Base-by-base conservation (phyloP, 2,888 invertebrate genomes). In the Julus scandinavius region DNA sequence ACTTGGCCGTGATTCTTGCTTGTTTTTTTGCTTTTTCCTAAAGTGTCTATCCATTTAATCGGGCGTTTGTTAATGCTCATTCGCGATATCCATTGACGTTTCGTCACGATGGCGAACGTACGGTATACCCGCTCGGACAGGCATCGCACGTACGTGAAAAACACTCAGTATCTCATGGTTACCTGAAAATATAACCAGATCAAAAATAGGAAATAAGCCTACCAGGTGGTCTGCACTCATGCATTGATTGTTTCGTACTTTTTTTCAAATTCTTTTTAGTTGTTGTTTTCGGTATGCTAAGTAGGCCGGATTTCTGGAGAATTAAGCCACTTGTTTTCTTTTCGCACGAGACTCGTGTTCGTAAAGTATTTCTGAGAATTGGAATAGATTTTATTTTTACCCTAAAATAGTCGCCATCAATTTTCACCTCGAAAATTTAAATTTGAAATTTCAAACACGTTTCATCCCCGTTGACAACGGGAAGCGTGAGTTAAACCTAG, bases 91-190 rank as follows among this genome's bases (percentile, higher is more conserved):
- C n/a, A n/a, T n/a, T n/a, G n/a, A n/a, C 7, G 50, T 50, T 50
- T 50, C 50, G 50, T 2, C 9, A 50, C 50, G 63, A 9, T 20
- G 58, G 4, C 58, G 17, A n/a, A n/a, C n/a, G n/a, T n/a, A n/a
- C n/a, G n/a, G n/a, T n/a, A n/a, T n/a, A n/a, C 3, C n/a, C 5
- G n/a, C 15, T 9, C 72, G 3, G 20, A 72, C 72, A 9, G 29
- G 72, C 72, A 72, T 72, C 72, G 29, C 72, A n/a, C n/a, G 72
- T 72, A 72, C 72, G 72, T 72, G 72, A 72, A 72, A 72, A 72
- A 72, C 72, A 72, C 20, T n/a, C 7, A 9, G 72, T 9, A 9
- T 20, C 20, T 72, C 72, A 72, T 72, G 72, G 72, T 72, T 72
- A 72, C 72, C 72, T 72, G 72, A 6, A 20, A 3, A 29, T 45